Conservation (phyloP, 2,797 vertebrate genomes). For the Carapus acus region DNA sequence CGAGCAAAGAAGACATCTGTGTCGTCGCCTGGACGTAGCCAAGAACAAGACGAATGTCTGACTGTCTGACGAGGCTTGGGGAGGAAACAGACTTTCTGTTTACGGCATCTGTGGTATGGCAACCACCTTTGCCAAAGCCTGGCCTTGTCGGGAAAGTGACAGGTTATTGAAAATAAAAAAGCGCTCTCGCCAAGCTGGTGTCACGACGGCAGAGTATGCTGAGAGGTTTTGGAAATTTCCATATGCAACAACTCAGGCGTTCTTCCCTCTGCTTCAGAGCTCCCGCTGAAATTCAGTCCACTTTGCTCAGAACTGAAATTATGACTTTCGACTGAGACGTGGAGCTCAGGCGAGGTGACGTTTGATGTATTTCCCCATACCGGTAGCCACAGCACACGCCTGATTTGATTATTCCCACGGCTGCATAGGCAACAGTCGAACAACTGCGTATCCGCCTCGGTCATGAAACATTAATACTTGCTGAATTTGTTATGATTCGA, state of each 20-base stretch:
- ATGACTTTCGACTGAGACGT: conserved; percentile 30
- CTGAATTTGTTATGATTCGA: conserved; percentile 40
- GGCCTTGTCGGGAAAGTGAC: conserved; percentile 48
- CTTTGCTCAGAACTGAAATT: conserved; percentile 38
- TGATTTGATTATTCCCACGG: conserved; percentile 18
- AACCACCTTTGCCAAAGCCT: conserved; percentile 46
- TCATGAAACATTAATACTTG: conserved; percentile 31
- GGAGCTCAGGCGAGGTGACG: conserved; percentile 18
- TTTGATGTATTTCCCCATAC: conserved; percentile 35
- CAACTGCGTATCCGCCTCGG: conserved; percentile 11
- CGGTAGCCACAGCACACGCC: conserved; percentile 7
- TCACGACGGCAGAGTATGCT: conserved; percentile 60
- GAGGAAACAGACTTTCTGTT: conserved; percentile 31
- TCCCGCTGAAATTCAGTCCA: conserved; percentile 44
- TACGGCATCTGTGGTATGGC: conserved; percentile 38
- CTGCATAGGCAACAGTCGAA: conserved; percentile 13
- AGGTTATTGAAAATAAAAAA: conserved; percentile 30
- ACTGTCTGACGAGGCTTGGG: conserved; percentile 6
- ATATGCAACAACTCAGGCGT: conserved; percentile 38
- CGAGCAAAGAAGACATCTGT: conserved; percentile 45
- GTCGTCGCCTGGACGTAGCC: conserved; percentile 18
- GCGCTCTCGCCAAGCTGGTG: conserved; percentile 33
- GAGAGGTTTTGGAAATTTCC: conserved; percentile 52
- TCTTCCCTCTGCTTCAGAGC: conserved; percentile 34
- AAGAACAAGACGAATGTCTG: conserved; percentile 39